Evolutionary conservation across 1,140 invertebrate species (phyloP), one percentile per base, ranked within the genome.

Genomic region (Varroa destructor): DNA sequence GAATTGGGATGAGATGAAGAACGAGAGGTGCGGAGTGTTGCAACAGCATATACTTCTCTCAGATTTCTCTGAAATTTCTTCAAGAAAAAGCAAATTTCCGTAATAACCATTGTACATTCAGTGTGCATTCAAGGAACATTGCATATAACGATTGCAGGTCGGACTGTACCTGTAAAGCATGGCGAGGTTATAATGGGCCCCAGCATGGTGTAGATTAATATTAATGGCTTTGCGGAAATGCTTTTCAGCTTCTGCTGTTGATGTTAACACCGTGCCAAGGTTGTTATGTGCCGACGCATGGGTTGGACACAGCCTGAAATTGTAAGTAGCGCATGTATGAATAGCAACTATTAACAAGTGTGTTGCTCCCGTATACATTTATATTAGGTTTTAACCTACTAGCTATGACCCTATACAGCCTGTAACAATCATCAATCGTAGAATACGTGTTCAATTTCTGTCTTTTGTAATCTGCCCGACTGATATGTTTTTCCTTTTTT

Each of bases 251-350:
- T 90, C 88, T 8, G 72, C 73, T 2, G 80, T 78, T 55, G 86
- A 85, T 10, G 81, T 80, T 61, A 91, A 83, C 72, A 91, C 78
- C 0, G 89, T 90, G 12, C 89, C 90, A 43, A 93, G 83, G 81
- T 93, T 93, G 78, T 92, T 93, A 79, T 90, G 88, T 0, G 89
- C 89, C 77, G 89, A 91, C 0, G 89, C 87, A 78, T 92, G 90
- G 25, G 85, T 84, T 37, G 89, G 89, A 87, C 89, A 91, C 71
- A 92, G 78, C 77, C 90, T 92, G 76, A 25, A 43, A 71, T 67
- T n/a, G 72, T 61, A 51, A 71, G 55, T 58, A 70, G 51, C 8
- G 42, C 25, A 67, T 64, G 25, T 25, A 25, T 25, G 25, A 25
- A 25, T 25, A 25, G 25, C 25, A 25, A 25, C 25, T 25, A 25